Base-by-base conservation (phyloP, 2,888 invertebrate genomes). In the Diadegma fenestrale region DNA sequence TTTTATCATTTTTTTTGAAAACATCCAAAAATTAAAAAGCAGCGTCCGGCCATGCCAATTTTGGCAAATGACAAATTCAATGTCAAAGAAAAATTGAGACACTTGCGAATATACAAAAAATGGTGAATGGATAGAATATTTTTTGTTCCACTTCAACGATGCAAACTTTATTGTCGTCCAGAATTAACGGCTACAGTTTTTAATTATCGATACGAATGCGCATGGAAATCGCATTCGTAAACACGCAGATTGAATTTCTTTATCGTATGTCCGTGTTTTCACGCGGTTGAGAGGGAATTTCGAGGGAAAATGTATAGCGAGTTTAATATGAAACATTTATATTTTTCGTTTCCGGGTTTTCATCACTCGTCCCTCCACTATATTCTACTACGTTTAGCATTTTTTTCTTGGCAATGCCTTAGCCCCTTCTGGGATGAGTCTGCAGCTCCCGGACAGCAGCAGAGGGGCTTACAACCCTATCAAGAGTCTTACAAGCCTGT, bases 381-480 rank as follows among this genome's bases (percentile, higher is more conserved):
- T 22, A 26, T 58, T 58, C 26, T 58, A 14, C 14, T 58, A 22
- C 5, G 26, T 14, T 58, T 58, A 12, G 26, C 58, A 26, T 58
- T 58, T 58, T 58, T 58, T 26, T 58, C n/a, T n/a, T 58, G 22
- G 6, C 26, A 26, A 58, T 14, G 54, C 22, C 6, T 58, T 0
- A 19, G 30, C 22, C 68, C 26, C 45, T 68, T 26, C 45, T 26
- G 3, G 17, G 14, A 68, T 26, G 43, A 14, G 22, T 68, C 45
- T 68, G 45, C 26, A 45, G 7, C 7, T 26, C 26, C 26, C 10
- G 43, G 26, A 68, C 43, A 7, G 26, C 43, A 7, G 26, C 66
- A 41, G 43, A 45, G 22, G 68, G 68, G 43, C 43, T 45, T 45
- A 45, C 41, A 68, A 45, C 45, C 68, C 68, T 68, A 45, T 68